phyloP scores from a whole-genome alignment of 2,888 invertebrate species.

The Chelonus formosanus region DNA sequence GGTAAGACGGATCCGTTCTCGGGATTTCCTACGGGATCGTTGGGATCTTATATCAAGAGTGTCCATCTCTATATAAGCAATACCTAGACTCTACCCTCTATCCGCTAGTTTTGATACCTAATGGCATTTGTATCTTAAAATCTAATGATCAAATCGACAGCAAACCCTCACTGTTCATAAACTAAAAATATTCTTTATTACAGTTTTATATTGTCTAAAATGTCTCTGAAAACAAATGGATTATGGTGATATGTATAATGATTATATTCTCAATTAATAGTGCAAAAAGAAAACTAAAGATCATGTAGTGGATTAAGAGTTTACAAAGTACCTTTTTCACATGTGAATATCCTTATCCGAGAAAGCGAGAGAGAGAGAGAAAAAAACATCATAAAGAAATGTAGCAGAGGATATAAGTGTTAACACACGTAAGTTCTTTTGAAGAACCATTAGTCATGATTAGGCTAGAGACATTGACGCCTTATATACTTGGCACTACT shows the following conservation, averaged over 20 bases:
- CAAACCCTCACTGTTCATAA: too few species aligned
- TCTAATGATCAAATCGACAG: conserved; percentile 24
- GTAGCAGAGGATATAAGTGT: not conserved
- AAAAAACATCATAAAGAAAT: not conserved
- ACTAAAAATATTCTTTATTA: too few species aligned
- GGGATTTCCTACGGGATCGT: conserved; percentile 65
- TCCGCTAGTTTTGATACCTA: conserved; percentile 33
- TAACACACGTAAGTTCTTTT: not conserved
- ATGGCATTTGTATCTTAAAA: conserved; percentile 26
- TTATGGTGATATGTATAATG: not conserved
- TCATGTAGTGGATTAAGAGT: conserved; percentile 18
- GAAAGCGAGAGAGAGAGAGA: too few species aligned
- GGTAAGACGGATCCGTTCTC: conserved; percentile 65
- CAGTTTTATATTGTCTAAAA: too few species aligned
- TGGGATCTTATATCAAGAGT: conserved; percentile 64
- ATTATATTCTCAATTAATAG: not conserved
- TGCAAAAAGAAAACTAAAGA: conserved; percentile 17
- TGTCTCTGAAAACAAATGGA: too few species aligned
- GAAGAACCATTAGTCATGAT: conserved; percentile 54
- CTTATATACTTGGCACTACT: not conserved
- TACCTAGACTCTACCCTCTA: conserved; percentile 39
- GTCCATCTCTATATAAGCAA: conserved; percentile 64
- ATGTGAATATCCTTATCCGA: too few species aligned
- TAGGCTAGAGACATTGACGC: conserved; percentile 54
- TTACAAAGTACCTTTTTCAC: conserved; percentile 10